phyloP scores from a whole-genome alignment of 2,113 vertebrate genomes.

The Prionailurus viverrinus region DNA sequence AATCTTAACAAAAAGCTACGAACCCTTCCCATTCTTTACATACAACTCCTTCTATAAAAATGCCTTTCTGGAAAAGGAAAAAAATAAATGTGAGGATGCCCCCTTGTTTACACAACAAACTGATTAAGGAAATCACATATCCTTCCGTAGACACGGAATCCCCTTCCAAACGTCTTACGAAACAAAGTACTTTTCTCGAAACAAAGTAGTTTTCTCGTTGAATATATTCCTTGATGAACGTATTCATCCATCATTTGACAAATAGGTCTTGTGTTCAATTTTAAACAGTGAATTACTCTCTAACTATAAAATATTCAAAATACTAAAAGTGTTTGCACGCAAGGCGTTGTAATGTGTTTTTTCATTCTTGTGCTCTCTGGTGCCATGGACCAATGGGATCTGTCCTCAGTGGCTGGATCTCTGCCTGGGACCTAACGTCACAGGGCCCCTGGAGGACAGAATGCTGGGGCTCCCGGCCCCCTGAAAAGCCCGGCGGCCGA shows the following conservation, averaged over 20 bases:
- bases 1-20: background rate
- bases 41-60: background rate
- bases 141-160: conserved; percentile 1
- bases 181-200: conserved; percentile 50
- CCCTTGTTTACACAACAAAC: conserved; percentile 59
- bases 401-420: background rate
- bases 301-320: conserved; percentile 58
- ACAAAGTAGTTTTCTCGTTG: conserved; percentile 48
- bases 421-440: background rate
- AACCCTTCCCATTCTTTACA: background rate
- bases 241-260: conserved; percentile 64
- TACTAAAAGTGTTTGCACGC: conserved; percentile 10
- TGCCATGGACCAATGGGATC: background rate
- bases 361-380: background rate
- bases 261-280: conserved; percentile 63
- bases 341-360: background rate
- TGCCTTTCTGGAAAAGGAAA: conserved; percentile 11
- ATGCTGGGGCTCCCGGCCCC: background rate
- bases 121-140: conserved; percentile 52
- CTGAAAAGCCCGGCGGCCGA: background rate
- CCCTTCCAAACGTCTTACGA: conserved; percentile 14
- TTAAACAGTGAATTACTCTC: conserved; percentile 64
- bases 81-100: background rate
- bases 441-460: background rate
- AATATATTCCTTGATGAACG: conserved; percentile 63